Base-by-base conservation (phyloP, 2,797 vertebrate species). In the Anguilla pacifica region DNA sequence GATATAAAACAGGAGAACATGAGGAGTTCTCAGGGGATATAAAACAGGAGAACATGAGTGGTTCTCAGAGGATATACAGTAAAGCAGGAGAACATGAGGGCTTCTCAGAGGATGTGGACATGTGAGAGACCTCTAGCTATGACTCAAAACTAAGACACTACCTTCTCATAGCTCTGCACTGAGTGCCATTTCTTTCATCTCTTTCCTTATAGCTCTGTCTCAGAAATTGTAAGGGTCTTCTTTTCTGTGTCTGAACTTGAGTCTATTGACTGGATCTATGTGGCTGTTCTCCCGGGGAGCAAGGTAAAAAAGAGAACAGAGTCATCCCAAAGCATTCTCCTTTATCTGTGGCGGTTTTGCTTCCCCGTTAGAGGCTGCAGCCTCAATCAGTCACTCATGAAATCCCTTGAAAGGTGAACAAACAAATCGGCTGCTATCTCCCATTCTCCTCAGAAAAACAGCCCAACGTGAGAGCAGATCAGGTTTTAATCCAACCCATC, bases 401-500 rank as follows among this genome's bases (percentile, higher is more conserved):
- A 85, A 67, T 85, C 83, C 28, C 83, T 10, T 35, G 83, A 61
- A 85, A 85, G 11, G 3, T 15, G 70, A 72, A 79, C 74, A 79
- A 43, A 79, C 74, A 79, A 79, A 79, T 79, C 74, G 13, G 39
- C 74, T 46, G 74, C 43, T 39, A 3, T 79, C 35, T 74, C 31
- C 70, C 31, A 35, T 79, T 79, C 74, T 46, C 53, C 83, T 39
- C 81, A 10, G 46, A 13, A 51, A 53, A 70, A 59, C 28, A 84
- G 49, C 67, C 31, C 31, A 53, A 85, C 64, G 55, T 53, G 82
- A 84, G 39, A 67, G 74, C 87, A 88, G 19, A 87, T 85, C 85
- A 74, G 70, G 88, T 84, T 64, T 85, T 81, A 90, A 83, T 85
- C 83, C n/a, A 13, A 51, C 67, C 67, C 17, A 79, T 79, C 74